phyloP scores from a whole-genome alignment of 2,797 vertebrate species.

The Clarias laeviceps region DNA sequence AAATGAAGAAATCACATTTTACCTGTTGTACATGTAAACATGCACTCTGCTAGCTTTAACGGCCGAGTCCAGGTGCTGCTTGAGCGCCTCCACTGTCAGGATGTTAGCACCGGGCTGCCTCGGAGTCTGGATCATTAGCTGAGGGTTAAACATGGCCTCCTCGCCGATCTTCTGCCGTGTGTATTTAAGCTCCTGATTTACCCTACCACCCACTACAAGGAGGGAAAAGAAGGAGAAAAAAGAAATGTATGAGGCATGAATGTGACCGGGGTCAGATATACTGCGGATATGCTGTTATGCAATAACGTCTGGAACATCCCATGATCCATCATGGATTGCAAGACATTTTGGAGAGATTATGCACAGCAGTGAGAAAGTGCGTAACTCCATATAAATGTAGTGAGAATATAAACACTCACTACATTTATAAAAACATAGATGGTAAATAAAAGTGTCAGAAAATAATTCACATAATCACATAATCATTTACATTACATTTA shows the following conservation, averaged over 20 bases:
- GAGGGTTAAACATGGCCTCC: constrained; percentile 98
- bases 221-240: background rate
- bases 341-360: background rate
- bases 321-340: background rate
- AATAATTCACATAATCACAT: background rate
- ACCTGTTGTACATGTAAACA: constrained; percentile 96
- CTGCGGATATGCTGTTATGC: background rate
- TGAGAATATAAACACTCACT: background rate
- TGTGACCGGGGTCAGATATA: background rate
- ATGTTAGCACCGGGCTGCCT: constrained; percentile 90
- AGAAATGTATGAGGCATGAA: background rate
- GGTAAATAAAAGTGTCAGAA: background rate
- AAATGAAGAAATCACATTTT: constrained; percentile 29
- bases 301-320: background rate
- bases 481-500: too few relatives aligned
- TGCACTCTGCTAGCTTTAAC: constrained; percentile 93
- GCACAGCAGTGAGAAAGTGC: background rate
- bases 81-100: constrained; percentile 89
- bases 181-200: constrained; percentile 95
- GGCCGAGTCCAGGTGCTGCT: constrained; percentile 94
- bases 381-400: background rate
- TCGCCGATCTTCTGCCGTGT: constrained; percentile 97
- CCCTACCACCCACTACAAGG: constrained; percentile 89
- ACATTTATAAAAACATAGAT: background rate
- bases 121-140: constrained; percentile 98